These are phyloP conservation scores for Octodonta nipae DNA, from an alignment of 2,888 invertebrate species.

Conservation along the genomic window DNA sequence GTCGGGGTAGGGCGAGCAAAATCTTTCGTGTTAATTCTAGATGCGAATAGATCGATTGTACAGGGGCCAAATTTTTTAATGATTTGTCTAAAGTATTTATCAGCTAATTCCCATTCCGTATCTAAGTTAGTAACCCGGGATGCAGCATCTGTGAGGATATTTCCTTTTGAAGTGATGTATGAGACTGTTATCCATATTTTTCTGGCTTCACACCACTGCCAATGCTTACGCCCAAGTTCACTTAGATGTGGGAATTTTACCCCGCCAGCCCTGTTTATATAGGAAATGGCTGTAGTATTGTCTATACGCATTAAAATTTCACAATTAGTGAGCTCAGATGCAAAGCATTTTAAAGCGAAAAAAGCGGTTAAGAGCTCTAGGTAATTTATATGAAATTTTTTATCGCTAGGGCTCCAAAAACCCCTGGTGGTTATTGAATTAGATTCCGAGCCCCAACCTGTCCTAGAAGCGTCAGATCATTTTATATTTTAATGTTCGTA, in stretches of 20 bases:
- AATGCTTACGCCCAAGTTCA: no score
- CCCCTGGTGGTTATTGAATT: no score
- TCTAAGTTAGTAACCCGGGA: constrained; percentile 7
- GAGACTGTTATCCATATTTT: constrained; percentile 11
- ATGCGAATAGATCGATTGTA: constrained; percentile 12
- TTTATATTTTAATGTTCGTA: no score
- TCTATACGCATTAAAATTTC: constrained; percentile 10
- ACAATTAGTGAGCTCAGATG: constrained; percentile 4
- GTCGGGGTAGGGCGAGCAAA: constrained; percentile 9
- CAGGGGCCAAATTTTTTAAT: constrained; percentile 5
- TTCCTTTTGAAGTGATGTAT: constrained; percentile 8
- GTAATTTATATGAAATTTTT: constrained; percentile 12
- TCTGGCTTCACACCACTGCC: constrained; percentile 12
- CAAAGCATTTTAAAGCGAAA: constrained; percentile 11
- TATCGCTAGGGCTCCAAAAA: constrained; percentile 14
- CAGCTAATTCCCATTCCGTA: constrained; percentile 10
- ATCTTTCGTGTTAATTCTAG: constrained; percentile 9
- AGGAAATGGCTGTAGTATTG: constrained; percentile 13
- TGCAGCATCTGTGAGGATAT: constrained; percentile 8
- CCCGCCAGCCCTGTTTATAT: constrained; percentile 12
- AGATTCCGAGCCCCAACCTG: constrained; percentile 19
- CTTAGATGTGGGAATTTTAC: constrained; percentile 6
- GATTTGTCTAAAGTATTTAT: constrained; percentile 6
- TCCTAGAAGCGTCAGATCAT: constrained; percentile 10
- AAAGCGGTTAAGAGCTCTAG: constrained; percentile 9